Conservation (phyloP, 2,888 invertebrate species). For the Steinernema carpocapsae region DNA sequence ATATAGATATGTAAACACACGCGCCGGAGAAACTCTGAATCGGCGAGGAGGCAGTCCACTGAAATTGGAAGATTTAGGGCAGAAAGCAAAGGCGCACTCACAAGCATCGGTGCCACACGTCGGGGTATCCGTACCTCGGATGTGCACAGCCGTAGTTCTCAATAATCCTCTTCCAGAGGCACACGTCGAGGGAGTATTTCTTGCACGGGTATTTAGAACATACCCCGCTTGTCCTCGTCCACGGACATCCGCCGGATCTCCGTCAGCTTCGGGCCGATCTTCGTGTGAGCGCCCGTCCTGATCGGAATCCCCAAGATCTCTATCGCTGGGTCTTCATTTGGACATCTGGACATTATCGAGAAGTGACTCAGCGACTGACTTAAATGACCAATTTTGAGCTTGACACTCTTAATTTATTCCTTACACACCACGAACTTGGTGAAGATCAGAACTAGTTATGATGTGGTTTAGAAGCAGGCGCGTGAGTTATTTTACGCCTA, state of each 20-base stretch:
- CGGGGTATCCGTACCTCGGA: constrained; percentile 1
- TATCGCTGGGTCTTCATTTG: constrained; percentile 33
- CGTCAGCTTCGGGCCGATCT: constrained; percentile 38
- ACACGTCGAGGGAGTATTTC: constrained; percentile 36
- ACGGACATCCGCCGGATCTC: constrained; percentile 30
- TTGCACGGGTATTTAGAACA: constrained; percentile 38
- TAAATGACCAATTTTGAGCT: too few relatives aligned
- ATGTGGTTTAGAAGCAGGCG: too few relatives aligned
- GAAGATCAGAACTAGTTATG: constrained; percentile 39
- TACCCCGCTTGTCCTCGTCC: constrained; percentile 6
- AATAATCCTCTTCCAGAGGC: background rate
- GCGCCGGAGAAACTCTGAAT: too few relatives aligned
- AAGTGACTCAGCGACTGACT: too few relatives aligned
- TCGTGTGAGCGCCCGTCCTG: constrained; percentile 37
- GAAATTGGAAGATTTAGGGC: too few relatives aligned
- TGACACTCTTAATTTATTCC: too few relatives aligned
- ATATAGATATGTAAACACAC: too few relatives aligned
- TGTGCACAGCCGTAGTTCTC: background rate
- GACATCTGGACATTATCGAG: constrained; percentile 33
- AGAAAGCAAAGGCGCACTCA: background rate
- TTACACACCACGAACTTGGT: too few relatives aligned
- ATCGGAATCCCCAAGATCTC: constrained; percentile 40
- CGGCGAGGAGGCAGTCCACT: constrained; percentile 71
- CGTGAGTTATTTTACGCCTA: too few relatives aligned
- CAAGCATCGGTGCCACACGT: constrained; percentile 71